phyloP scores from a whole-genome alignment of 2,113 vertebrate species.

The Solea senegalensis region DNA sequence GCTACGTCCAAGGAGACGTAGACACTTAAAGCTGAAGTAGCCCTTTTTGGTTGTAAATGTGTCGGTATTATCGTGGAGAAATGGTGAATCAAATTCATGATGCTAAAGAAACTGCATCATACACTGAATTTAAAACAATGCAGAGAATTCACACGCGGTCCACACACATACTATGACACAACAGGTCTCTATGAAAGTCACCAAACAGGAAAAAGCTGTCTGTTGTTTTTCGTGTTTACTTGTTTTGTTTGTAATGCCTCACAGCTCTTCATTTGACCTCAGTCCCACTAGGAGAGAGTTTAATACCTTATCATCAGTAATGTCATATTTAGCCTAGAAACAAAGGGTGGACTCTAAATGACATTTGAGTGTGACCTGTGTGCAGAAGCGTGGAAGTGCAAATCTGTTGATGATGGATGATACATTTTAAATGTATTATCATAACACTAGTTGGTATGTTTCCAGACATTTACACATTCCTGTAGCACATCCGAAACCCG shows the following conservation, averaged over 20 bases:
- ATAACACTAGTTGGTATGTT: not conserved
- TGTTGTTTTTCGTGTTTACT: no score
- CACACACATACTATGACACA: no score
- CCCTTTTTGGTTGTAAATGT: not conserved
- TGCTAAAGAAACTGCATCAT: not conserved
- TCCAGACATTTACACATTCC: no score
- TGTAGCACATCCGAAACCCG: no score
- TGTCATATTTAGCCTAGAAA: not conserved
- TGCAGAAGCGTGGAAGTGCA: not conserved
- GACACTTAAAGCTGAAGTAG: no score
- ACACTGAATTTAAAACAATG: not conserved
- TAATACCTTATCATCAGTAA: not conserved
- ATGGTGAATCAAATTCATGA: no score
- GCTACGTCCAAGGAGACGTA: constrained; percentile 3
- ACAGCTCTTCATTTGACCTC: not conserved
- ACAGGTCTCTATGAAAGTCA: no score
- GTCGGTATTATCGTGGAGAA: not conserved
- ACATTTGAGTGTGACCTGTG: not conserved
- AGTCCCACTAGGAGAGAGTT: not conserved
- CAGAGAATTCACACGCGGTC: no score
- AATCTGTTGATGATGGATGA: no score
- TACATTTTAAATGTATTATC: no score
- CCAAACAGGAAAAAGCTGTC: no score
- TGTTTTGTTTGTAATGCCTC: no score
- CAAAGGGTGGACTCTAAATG: not conserved